phyloP scores from a whole-genome alignment of 2,797 vertebrate genomes.

The Lophius americanus region DNA sequence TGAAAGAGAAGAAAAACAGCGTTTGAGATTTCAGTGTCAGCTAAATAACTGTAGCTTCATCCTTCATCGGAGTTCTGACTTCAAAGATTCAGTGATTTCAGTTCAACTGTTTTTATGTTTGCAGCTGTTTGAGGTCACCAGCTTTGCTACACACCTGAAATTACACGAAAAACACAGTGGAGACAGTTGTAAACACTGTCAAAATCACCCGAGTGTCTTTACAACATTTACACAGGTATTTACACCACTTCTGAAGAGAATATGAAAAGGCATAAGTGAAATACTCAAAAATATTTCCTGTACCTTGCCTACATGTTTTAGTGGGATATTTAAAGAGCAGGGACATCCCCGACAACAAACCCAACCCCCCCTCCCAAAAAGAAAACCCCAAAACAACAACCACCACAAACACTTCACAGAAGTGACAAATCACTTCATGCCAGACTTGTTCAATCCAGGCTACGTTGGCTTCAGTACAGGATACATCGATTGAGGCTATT shows the following conservation, averaged over 20 bases:
- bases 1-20: slow-evolving; percentile 37
- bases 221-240: slow-evolving; percentile 74
- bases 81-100: slow-evolving; percentile 59
- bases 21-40: slow-evolving; percentile 66
- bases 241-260: slow-evolving; percentile 72
- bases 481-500: slow-evolving; percentile 67
- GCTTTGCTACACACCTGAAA: slow-evolving; percentile 64
- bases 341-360: slow-evolving; percentile 25
- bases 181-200: slow-evolving; percentile 68
- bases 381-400: neutral
- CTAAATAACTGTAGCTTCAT: slow-evolving; percentile 61
- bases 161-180: slow-evolving; percentile 67
- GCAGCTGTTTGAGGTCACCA: slow-evolving; percentile 36
- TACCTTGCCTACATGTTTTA: slow-evolving; percentile 75
- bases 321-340: slow-evolving; percentile 65
- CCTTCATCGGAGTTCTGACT: slow-evolving; percentile 67
- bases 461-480: slow-evolving; percentile 49
- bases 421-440: slow-evolving; percentile 78
- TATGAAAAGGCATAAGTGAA: slow-evolving; percentile 81
- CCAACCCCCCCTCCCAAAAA: slow-evolving; percentile 20
- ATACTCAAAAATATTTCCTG: slow-evolving; percentile 84
- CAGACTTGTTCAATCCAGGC: slow-evolving; percentile 55
- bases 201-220: slow-evolving; percentile 62
- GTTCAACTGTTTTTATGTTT: slow-evolving; percentile 49
- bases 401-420: slow-evolving; percentile 84